These are phyloP conservation scores for Cherax quadricarinatus DNA, from an alignment of 1,140 invertebrate species.

Conservation along the genomic window DNA sequence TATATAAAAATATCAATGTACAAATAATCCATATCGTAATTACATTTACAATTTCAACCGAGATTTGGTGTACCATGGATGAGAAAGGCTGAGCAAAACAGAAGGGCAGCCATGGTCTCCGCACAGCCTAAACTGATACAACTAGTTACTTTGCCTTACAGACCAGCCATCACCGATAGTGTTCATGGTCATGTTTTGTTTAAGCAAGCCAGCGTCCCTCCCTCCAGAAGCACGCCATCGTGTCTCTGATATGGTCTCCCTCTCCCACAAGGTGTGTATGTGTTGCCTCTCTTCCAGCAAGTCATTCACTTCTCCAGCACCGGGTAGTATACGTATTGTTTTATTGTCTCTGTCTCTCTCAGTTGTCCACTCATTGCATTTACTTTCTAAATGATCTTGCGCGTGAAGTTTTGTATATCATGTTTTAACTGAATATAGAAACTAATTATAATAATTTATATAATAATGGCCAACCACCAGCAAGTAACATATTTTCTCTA, in stretches of 20 bases:
- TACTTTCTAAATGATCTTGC: no score
- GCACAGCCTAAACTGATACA: slow-evolving; percentile 20
- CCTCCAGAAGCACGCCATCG: background rate
- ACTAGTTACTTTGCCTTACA: background rate
- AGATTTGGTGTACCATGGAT: slow-evolving; percentile 5
- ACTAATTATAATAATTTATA: no score
- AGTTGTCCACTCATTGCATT: no score
- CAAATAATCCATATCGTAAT: slow-evolving; percentile 52
- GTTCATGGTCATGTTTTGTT: no score
- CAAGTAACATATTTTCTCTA: no score
- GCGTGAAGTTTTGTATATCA: no score
- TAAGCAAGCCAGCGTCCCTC: slow-evolving; percentile 13
- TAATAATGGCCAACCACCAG: no score
- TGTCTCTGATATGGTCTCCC: background rate
- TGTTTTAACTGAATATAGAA: no score
- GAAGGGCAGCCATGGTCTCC: slow-evolving; percentile 1
- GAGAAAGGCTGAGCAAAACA: slow-evolving; percentile 12
- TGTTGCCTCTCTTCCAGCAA: background rate
- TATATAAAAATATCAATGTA: slow-evolving; percentile 65
- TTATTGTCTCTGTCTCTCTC: background rate
- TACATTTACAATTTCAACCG: slow-evolving; percentile 30
- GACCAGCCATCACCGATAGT: background rate
- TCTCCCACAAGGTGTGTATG: background rate
- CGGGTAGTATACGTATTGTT: background rate
- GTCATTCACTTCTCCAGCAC: background rate